These are phyloP conservation scores for Sepiola atlantica DNA, from an alignment of 2,888 invertebrate genomes.

Conservation along the genomic window DNA sequence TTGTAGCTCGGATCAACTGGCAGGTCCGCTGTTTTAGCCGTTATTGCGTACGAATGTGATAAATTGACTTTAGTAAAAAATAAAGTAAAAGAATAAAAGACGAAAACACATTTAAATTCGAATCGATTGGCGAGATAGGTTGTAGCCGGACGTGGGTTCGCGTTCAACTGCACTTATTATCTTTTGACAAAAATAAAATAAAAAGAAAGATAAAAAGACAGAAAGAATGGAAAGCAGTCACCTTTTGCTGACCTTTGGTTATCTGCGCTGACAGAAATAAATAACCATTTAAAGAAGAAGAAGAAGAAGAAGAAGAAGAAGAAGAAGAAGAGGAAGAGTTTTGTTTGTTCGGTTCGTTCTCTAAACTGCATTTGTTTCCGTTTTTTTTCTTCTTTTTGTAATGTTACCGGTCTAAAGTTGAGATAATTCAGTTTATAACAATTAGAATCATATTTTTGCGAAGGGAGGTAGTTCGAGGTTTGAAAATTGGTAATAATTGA, in stretches of 20 bases:
- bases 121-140: neutral
- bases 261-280: slow-evolving; percentile 3
- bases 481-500: neutral
- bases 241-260: neutral
- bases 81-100: neutral
- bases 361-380: neutral
- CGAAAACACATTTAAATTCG: too few species aligned
- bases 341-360: neutral
- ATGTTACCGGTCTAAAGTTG: neutral
- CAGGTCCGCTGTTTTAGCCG: neutral
- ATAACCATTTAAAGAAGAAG: neutral
- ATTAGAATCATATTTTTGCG: neutral
- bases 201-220: too few species aligned
- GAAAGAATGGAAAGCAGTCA: neutral
- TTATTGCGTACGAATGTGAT: neutral
- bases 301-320: neutral
- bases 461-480: neutral
- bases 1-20: neutral
- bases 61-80: neutral
- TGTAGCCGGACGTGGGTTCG: neutral
- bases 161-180: neutral
- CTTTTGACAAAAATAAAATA: neutral
- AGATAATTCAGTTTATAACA: neutral
- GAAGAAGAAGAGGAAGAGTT: neutral
- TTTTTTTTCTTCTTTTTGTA: neutral